Evolutionary conservation across 2,888 invertebrate genomes (phyloP).

Genomic region (Aporophyla lueneburgensis): DNA sequence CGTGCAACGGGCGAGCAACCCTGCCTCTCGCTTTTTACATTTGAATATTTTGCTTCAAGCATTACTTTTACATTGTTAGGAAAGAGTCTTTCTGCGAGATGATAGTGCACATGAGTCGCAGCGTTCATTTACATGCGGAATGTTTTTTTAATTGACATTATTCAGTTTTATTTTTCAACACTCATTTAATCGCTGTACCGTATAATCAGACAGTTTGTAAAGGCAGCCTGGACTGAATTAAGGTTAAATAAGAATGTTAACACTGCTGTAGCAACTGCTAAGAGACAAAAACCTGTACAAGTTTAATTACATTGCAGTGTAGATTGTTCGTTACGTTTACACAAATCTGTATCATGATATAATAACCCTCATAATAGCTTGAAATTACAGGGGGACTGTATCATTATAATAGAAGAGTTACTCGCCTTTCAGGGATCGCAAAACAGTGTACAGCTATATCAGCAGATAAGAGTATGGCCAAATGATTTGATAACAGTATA

Average conservation of each 20-base stretch:
- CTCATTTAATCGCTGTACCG: constrained; percentile 32
- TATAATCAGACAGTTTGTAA: constrained; percentile 48
- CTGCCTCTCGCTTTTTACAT: constrained; percentile 84
- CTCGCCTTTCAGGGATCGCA: neutral
- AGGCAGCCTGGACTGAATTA: constrained; percentile 31
- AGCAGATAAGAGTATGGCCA: neutral
- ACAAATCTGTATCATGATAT: constrained; percentile 28
- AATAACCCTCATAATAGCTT: constrained; percentile 12
- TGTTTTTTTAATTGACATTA: constrained; percentile 67
- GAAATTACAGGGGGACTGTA: neutral
- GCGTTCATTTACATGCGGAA: constrained; percentile 62
- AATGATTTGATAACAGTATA: neutral
- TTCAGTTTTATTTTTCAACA: constrained; percentile 55
- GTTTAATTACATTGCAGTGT: constrained; percentile 28
- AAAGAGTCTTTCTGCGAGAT: constrained; percentile 72
- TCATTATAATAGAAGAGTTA: constrained; percentile 18
- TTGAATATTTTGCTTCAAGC: constrained; percentile 82
- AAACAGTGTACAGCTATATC: constrained; percentile 7
- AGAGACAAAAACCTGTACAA: constrained; percentile 26
- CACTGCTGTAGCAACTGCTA: constrained; percentile 23
- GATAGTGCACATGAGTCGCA: constrained; percentile 69
- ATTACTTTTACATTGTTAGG: constrained; percentile 83
- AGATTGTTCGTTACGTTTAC: constrained; percentile 21
- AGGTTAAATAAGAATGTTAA: constrained; percentile 39
- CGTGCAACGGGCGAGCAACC: constrained; percentile 80